Percentiles rank a stretch among this genome's conserved stretches.
These are phyloP conservation scores for Philereme transversata DNA, from an alignment of 2,888 invertebrate species.

Conservation along the genomic window DNA sequence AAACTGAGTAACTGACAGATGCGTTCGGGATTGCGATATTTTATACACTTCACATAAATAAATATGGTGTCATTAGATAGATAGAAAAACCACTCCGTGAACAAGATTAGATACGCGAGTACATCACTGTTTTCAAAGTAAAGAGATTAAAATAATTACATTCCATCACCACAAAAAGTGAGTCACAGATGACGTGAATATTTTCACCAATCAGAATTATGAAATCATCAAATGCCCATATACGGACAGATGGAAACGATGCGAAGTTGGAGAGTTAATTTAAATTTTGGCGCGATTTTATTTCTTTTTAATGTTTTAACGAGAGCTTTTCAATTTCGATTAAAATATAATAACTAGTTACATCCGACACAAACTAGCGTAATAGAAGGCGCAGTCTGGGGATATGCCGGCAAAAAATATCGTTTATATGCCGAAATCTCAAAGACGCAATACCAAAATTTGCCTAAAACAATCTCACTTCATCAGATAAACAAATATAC, in stretches of 20 bases:
- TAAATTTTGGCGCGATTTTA: constrained; percentile 53
- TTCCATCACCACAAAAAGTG: constrained; percentile 60
- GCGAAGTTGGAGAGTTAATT: constrained; percentile 49
- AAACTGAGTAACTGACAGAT: constrained; percentile 53
- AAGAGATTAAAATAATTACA: constrained; percentile 56
- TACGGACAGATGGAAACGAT: constrained; percentile 82
- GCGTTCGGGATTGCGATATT: constrained; percentile 43
- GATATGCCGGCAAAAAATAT: no score
- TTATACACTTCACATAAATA: constrained; percentile 35
- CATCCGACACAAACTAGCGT: no score
- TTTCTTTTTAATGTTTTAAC: not conserved
- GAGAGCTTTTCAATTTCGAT: not conserved
- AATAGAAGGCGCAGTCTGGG: no score
- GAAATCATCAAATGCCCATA: constrained; percentile 86
- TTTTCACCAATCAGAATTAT: constrained; percentile 81
- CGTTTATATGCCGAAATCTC: no score
- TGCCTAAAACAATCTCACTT: no score
- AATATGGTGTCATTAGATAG: constrained; percentile 42
- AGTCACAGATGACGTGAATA: constrained; percentile 68
- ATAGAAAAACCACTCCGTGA: constrained; percentile 45
- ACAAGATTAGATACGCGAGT: constrained; percentile 57
- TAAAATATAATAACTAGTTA: no score
- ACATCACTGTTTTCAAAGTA: constrained; percentile 46
- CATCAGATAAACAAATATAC: no score
- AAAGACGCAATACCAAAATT: no score